These are phyloP conservation scores for Lagenorhynchus albirostris DNA, from an alignment of 2,113 vertebrate genomes.

Conservation along the genomic window DNA sequence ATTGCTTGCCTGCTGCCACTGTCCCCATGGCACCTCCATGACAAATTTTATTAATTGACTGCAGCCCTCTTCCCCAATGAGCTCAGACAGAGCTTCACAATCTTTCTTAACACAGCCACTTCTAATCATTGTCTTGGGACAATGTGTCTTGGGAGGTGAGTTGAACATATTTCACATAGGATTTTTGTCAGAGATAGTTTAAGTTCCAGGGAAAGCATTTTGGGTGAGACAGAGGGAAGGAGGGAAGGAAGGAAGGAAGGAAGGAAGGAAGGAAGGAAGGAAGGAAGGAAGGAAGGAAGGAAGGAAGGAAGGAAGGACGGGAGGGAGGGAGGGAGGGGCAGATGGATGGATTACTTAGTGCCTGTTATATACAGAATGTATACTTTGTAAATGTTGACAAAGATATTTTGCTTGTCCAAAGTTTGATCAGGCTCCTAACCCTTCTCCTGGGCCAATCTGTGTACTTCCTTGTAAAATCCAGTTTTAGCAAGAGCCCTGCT, in stretches of 20 bases:
- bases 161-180: background rate
- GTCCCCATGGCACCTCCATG: background rate
- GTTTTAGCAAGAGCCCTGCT: background rate
- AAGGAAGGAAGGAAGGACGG: too few relatives aligned
- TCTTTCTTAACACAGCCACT: background rate
- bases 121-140: background rate
- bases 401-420: background rate
- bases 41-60: background rate
- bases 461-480: background rate
- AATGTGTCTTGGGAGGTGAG: background rate
- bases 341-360: background rate
- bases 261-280: too few relatives aligned
- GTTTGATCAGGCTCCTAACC: background rate
- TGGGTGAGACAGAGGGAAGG: background rate
- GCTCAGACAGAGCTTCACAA: slow-evolving; percentile 8
- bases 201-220: background rate
- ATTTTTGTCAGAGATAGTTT: background rate
- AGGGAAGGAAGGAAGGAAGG: background rate
- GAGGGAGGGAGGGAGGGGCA: too few relatives aligned
- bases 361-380: background rate
- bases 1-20: slow-evolving; percentile 19
- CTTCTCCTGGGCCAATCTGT: background rate
- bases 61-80: background rate
- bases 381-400: background rate
- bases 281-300: background rate